Conservation (phyloP, 2,888 invertebrate genomes). For the Drosophila aldrichi region DNA sequence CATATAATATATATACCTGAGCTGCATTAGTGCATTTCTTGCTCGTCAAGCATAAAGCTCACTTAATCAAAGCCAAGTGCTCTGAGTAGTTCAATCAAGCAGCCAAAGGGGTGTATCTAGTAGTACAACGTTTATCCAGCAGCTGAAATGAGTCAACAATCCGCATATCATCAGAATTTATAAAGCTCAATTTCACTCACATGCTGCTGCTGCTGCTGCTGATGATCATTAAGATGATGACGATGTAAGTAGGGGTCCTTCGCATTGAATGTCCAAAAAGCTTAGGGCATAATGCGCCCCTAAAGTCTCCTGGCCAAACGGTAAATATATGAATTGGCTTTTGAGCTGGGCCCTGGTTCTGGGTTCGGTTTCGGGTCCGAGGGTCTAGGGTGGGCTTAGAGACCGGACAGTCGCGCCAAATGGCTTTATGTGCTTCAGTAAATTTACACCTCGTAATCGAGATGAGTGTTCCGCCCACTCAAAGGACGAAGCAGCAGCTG, state of each 20-base stretch:
- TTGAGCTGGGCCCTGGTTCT: slow-evolving; percentile 57
- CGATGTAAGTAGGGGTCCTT: slow-evolving; percentile 9
- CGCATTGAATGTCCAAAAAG: slow-evolving; percentile 43
- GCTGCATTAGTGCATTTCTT: neutral
- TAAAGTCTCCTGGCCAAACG: slow-evolving; percentile 63
- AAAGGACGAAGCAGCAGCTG: slow-evolving; percentile 53
- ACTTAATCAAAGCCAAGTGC: slow-evolving; percentile 8
- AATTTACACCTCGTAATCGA: slow-evolving; percentile 82
- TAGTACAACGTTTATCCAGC: slow-evolving; percentile 22
- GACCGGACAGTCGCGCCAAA: slow-evolving; percentile 57
- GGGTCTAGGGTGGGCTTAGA: slow-evolving; percentile 59
- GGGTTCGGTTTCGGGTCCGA: neutral
- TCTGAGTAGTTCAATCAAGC: slow-evolving; percentile 14
- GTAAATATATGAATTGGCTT: slow-evolving; percentile 79
- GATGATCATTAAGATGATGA: neutral
- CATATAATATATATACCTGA: neutral
- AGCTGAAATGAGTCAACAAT: slow-evolving; percentile 34
- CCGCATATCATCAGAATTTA: slow-evolving; percentile 68
- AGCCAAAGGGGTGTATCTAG: neutral
- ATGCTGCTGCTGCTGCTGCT: slow-evolving; percentile 8
- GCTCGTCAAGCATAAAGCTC: neutral
- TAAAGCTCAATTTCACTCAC: slow-evolving; percentile 48
- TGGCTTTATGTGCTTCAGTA: slow-evolving; percentile 80
- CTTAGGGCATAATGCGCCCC: slow-evolving; percentile 58
- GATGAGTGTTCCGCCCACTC: slow-evolving; percentile 54